phyloP scores from a whole-genome alignment of 1,140 invertebrate genomes.

The Rhyacophila brunnea region DNA sequence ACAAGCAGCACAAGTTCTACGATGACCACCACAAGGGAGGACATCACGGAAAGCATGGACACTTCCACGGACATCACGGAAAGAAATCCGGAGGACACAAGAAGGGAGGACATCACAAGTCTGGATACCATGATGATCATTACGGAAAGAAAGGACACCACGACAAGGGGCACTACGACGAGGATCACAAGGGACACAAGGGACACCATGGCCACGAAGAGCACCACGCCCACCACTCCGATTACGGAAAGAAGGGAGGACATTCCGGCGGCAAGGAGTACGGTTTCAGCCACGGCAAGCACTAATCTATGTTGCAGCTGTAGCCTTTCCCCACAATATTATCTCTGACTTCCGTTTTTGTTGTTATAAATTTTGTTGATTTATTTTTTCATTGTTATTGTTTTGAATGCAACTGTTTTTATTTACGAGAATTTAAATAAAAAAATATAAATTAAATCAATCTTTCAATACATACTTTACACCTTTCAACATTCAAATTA shows the following conservation, averaged over 20 bases:
- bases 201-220: constrained; percentile 64
- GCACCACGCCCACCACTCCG: constrained; percentile 63
- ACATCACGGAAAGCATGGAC: constrained; percentile 66
- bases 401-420: constrained; percentile 26
- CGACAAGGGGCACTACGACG: constrained; percentile 67
- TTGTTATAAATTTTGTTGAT: constrained; percentile 31
- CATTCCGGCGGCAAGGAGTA: constrained; percentile 63
- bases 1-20: constrained; percentile 82
- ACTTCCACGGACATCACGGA: constrained; percentile 67
- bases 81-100: constrained; percentile 69
- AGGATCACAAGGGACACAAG: constrained; percentile 62
- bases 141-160: constrained; percentile 72
- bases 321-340: constrained; percentile 5
- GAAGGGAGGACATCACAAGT: constrained; percentile 70
- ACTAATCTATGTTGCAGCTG: constrained; percentile 42
- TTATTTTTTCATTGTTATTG: constrained; percentile 30
- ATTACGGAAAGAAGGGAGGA: constrained; percentile 66
- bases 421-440: not conserved
- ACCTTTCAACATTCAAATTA: too few relatives aligned
- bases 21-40: constrained; percentile 78
- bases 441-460: too few relatives aligned
- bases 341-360: constrained; percentile 22
- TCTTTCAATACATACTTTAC: too few relatives aligned
- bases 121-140: constrained; percentile 67
- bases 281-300: constrained; percentile 56